A percentile compares a stretch with the other conserved stretches of the same genome.
These are phyloP conservation scores for Trichoplusia ni DNA, from an alignment of 1,140 invertebrate species.

Conservation along the genomic window DNA sequence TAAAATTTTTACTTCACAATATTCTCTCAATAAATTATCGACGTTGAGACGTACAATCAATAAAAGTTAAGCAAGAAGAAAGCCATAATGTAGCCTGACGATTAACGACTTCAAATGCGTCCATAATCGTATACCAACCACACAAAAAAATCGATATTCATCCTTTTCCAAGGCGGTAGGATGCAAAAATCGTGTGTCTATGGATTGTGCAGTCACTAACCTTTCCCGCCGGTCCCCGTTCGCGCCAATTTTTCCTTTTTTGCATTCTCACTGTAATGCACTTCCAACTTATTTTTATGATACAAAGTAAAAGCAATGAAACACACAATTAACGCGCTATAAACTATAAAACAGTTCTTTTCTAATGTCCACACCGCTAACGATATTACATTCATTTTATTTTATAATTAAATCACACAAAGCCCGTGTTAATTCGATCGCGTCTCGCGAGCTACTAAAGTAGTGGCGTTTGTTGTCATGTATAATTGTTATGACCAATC, in stretches of 20 bases:
- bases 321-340: slow-evolving; percentile 61
- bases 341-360: slow-evolving; percentile 71
- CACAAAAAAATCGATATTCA: no score
- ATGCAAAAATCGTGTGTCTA: no score
- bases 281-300: slow-evolving; percentile 70
- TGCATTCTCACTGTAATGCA: slow-evolving; percentile 33
- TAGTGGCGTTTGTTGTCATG: slow-evolving; percentile 23
- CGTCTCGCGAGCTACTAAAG: slow-evolving; percentile 15
- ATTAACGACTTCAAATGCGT: no score
- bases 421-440: neutral
- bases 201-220: no score
- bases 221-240: slow-evolving; percentile 54
- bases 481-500: slow-evolving; percentile 8
- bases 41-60: no score
- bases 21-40: no score
- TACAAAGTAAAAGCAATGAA: slow-evolving; percentile 68
- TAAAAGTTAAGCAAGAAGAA: no score
- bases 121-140: no score
- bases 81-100: no score
- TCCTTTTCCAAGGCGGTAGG: no score
- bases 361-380: slow-evolving; percentile 67
- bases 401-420: neutral
- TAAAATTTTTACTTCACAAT: no score
- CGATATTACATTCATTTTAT: slow-evolving; percentile 69
- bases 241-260: slow-evolving; percentile 59